Evolutionary conservation across 1,140 invertebrate genomes (phyloP).

Genomic region (Camponotus vicinus): DNA sequence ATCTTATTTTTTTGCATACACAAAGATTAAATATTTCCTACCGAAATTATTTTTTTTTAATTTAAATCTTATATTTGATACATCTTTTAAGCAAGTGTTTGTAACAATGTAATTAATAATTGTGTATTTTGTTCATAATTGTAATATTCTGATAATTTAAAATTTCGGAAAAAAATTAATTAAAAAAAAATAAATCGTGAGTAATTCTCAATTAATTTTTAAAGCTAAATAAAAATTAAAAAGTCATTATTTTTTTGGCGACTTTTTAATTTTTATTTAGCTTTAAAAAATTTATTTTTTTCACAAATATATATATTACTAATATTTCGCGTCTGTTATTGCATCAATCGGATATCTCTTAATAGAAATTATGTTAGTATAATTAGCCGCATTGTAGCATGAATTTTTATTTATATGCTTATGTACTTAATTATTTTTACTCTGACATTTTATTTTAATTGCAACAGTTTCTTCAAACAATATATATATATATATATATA

Average conservation of each 20-base stretch:
- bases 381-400: too few species aligned
- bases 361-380: too few species aligned
- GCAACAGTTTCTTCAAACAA: background rate
- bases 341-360: constrained; percentile 22
- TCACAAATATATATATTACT: background rate
- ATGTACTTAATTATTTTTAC: constrained; percentile 10
- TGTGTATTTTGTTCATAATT: background rate
- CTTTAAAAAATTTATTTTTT: constrained; percentile 8
- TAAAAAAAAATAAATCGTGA: background rate
- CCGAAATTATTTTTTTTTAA: background rate
- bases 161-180: background rate
- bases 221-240: constrained; percentile 23
- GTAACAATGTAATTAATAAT: background rate
- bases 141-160: background rate
- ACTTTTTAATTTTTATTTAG: too few species aligned
- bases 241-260: constrained; percentile 41
- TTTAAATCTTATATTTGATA: background rate
- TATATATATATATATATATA: background rate
- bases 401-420: background rate
- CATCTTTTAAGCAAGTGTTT: background rate
- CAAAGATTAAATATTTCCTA: background rate
- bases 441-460: constrained; percentile 34
- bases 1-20: background rate
- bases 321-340: constrained; percentile 34
- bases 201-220: background rate